A percentile compares a stretch with the other conserved stretches of the same genome.
Evolutionary conservation across 2,888 invertebrate species (phyloP).

Genomic region (Tinea semifulvella): DNA sequence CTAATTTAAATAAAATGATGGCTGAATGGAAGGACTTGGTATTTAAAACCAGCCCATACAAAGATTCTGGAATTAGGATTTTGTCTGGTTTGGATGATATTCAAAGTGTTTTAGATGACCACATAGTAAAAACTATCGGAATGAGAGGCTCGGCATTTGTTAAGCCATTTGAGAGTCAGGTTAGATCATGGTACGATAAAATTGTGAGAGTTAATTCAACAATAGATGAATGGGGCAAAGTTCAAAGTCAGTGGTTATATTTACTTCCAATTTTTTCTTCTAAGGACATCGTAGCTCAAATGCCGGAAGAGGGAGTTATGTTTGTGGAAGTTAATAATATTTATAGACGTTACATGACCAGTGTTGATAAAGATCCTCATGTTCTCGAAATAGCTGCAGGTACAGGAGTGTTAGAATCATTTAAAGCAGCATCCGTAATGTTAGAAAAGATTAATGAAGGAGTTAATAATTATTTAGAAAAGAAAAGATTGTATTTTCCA

Average conservation of each 20-base stretch:
- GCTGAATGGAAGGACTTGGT: constrained; percentile 80
- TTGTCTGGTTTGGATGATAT: constrained; percentile 80
- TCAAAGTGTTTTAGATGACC: constrained; percentile 82
- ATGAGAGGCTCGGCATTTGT: constrained; percentile 90
- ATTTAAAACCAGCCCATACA: constrained; percentile 74
- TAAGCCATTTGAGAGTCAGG: constrained; percentile 79
- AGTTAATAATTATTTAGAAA: constrained; percentile 83
- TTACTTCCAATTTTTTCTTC: constrained; percentile 88
- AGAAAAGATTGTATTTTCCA: constrained; percentile 83
- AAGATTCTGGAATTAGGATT: constrained; percentile 78
- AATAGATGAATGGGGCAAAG: constrained; percentile 86
- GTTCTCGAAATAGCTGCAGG: constrained; percentile 74
- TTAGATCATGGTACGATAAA: constrained; percentile 79
- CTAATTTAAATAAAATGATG: constrained; percentile 80
- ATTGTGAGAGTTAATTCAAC: constrained; percentile 74
- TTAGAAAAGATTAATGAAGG: constrained; percentile 86
- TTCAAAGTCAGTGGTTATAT: constrained; percentile 88
- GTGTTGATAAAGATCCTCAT: constrained; percentile 69
- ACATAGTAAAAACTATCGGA: constrained; percentile 82
- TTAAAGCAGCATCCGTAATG: constrained; percentile 72
- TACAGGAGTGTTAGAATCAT: constrained; percentile 73
- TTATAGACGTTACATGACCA: constrained; percentile 73
- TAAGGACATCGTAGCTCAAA: constrained; percentile 84
- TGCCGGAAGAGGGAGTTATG: constrained; percentile 84
- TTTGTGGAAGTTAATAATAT: constrained; percentile 77